These are phyloP conservation scores for Brachynemurus nebulosus DNA, from an alignment of 2,888 invertebrate species.

Conservation along the genomic window DNA sequence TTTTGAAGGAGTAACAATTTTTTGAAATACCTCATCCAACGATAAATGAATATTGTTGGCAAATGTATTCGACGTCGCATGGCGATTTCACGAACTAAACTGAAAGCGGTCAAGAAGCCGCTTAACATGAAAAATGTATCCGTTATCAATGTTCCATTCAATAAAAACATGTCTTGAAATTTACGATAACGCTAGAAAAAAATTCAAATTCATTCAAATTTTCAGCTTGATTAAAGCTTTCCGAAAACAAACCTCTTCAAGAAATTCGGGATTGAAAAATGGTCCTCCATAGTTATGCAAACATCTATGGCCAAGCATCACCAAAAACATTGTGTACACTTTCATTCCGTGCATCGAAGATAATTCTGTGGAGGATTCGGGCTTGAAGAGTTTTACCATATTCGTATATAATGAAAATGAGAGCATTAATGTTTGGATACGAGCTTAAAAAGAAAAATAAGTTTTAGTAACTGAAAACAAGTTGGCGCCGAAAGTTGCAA, in stretches of 20 bases:
- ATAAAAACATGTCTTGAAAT: conserved; percentile 24
- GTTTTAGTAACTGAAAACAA: no score
- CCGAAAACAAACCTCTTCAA: conserved; percentile 13
- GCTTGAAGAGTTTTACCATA: conserved; percentile 4
- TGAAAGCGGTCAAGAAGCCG: conserved; percentile 33
- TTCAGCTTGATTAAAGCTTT: neutral
- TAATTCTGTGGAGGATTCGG: neutral
- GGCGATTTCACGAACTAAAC: conserved; percentile 24
- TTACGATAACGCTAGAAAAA: conserved; percentile 4
- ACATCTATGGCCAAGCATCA: conserved; percentile 2
- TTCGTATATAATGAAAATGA: conserved; percentile 2
- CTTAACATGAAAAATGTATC: conserved; percentile 41
- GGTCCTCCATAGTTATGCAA: conserved; percentile 2
- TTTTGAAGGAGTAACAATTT: neutral
- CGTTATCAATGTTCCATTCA: conserved; percentile 39
- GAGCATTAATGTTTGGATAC: conserved; percentile 21
- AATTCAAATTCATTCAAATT: conserved; percentile 10
- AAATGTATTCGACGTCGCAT: conserved; percentile 26
- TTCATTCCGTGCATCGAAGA: neutral
- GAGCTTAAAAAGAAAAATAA: neutral
- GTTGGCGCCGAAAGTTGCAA: no score
- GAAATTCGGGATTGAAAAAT: conserved; percentile 1
- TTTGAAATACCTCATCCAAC: conserved; percentile 35
- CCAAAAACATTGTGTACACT: conserved; percentile 1
- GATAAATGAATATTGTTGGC: conserved; percentile 31